Evolutionary conservation across 2,888 invertebrate species (phyloP).

Genomic region (Diarsia mendica): DNA sequence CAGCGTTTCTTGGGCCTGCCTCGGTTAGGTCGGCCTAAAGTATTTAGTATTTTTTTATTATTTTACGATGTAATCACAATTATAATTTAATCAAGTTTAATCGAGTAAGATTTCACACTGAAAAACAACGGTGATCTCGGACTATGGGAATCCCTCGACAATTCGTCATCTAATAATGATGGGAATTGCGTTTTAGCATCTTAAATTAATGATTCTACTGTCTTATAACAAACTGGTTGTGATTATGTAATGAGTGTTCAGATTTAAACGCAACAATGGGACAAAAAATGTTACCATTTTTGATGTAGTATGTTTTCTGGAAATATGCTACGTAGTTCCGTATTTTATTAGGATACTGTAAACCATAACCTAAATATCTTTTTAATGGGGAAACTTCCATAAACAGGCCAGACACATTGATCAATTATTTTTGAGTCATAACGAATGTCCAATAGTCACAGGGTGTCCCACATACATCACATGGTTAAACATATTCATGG

Average conservation of each 20-base stretch:
- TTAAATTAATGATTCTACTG: conserved; percentile 24
- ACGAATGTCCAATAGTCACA: neutral
- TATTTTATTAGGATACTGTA: neutral
- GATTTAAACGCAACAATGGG: conserved; percentile 1
- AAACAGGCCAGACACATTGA: neutral
- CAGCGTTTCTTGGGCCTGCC: too few relatives aligned
- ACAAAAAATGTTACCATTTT: conserved; percentile 1
- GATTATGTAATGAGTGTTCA: conserved; percentile 10
- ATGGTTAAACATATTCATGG: too few relatives aligned
- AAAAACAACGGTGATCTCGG: conserved; percentile 25
- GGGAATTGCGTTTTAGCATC: conserved; percentile 35
- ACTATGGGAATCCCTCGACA: conserved; percentile 51
- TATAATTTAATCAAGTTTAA: conserved; percentile 21
- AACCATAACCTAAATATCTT: neutral
- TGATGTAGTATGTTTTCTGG: neutral
- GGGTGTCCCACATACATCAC: too few relatives aligned
- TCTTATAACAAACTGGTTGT: conserved; percentile 27
- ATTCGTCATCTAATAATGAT: conserved; percentile 34
- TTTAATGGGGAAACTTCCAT: neutral
- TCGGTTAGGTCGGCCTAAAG: too few relatives aligned
- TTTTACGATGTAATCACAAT: conserved; percentile 6
- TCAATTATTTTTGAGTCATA: too few relatives aligned
- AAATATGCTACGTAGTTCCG: neutral
- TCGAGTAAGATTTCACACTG: conserved; percentile 35
- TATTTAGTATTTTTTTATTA: neutral